These are phyloP conservation scores for Oxyteleia sp. DNA, from an alignment of 2,888 invertebrate species.

Conservation along the genomic window DNA sequence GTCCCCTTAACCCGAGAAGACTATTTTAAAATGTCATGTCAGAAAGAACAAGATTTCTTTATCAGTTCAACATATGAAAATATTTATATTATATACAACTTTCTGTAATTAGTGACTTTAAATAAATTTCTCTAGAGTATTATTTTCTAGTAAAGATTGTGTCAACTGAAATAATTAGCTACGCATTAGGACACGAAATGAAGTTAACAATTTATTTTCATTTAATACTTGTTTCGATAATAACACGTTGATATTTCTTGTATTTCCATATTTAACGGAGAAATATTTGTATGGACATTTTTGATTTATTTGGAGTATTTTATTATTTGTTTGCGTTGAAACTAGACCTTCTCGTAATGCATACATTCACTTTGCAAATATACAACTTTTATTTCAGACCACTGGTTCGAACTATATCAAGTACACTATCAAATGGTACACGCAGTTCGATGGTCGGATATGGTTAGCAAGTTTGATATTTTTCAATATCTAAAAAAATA, in stretches of 20 bases:
- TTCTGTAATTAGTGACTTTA: no score
- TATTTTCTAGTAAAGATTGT: no score
- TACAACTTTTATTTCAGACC: slow-evolving; percentile 45
- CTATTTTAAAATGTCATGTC: no score
- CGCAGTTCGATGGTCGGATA: slow-evolving; percentile 5
- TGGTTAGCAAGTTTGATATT: slow-evolving; percentile 29
- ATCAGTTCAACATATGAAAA: no score
- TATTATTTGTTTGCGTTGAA: slow-evolving; percentile 20
- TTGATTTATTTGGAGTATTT: slow-evolving; percentile 21
- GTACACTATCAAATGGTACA: slow-evolving; percentile 20
- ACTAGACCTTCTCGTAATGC: slow-evolving; percentile 19
- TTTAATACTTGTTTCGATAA: no score
- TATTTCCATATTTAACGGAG: slow-evolving; percentile 13
- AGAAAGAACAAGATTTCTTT: no score
- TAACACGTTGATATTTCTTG: slow-evolving; percentile 9
- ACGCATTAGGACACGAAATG: no score
- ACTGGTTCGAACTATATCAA: slow-evolving; percentile 34
- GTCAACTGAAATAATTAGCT: no score
- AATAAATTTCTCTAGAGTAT: no score
- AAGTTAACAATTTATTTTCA: no score
- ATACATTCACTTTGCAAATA: slow-evolving; percentile 33
- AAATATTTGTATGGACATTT: slow-evolving; percentile 11
- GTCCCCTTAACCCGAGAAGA: no score
- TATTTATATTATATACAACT: no score
- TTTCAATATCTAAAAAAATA: slow-evolving; percentile 36